A percentile compares a stretch with the other conserved stretches of the same genome.
Evolutionary conservation across 1,140 invertebrate genomes (phyloP).

Genomic region (Apis dorsata): DNA sequence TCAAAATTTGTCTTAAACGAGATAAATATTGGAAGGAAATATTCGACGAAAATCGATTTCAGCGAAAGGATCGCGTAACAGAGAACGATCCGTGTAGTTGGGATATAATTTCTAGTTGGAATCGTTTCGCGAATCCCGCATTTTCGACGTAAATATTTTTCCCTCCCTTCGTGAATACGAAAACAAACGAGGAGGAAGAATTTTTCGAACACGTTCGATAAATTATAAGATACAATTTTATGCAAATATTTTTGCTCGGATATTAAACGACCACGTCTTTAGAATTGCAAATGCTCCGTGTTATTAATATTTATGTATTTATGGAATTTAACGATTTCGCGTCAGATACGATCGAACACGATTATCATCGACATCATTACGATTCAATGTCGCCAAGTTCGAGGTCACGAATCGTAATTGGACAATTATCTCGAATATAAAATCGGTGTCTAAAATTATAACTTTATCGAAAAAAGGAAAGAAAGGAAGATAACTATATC

Average conservation of each 20-base stretch:
- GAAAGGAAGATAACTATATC: too few species aligned
- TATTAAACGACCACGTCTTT: neutral
- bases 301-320: conserved; percentile 3
- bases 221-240: neutral
- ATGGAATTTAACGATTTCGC: neutral
- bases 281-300: conserved; percentile 1
- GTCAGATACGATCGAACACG: neutral
- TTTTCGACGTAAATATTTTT: neutral
- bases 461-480: too few species aligned
- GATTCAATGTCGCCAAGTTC: neutral
- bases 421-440: too few species aligned
- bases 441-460: too few species aligned
- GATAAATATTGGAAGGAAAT: too few species aligned
- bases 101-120: neutral
- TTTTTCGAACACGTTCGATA: neutral
- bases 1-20: too few species aligned
- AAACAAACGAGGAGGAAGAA: neutral
- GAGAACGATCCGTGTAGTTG: neutral
- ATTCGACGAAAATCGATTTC: too few species aligned
- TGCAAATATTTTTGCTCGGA: neutral
- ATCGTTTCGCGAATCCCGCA: neutral
- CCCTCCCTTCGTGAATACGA: too few species aligned
- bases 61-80: neutral
- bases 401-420: neutral
- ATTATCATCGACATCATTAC: neutral